Evolutionary conservation across 2,113 vertebrate genomes (phyloP).

Genomic region (Pituophis catenifer): DNA sequence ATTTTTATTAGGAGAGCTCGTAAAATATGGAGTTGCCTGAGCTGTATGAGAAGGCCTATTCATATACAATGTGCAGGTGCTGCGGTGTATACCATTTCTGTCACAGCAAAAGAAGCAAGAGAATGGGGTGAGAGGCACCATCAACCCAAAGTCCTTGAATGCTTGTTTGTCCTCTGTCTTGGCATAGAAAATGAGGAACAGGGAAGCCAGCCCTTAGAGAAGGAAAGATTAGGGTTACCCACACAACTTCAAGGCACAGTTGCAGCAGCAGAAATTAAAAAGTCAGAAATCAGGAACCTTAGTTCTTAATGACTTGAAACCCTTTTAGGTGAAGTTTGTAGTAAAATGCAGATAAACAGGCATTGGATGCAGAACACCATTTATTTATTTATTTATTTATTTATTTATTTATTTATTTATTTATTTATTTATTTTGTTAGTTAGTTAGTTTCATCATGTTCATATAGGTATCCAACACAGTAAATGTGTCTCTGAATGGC

Average conservation of each 20-base stretch:
- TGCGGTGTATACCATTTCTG: not conserved
- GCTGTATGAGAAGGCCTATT: not conserved
- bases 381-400: not conserved
- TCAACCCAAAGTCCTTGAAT: not conserved
- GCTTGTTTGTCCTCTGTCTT: not conserved
- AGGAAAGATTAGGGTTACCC: not conserved
- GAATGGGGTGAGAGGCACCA: not conserved
- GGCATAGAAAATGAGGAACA: not conserved
- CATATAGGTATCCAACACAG: not conserved
- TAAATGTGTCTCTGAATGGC: not conserved
- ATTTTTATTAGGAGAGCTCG: not conserved
- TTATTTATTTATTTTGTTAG: not conserved
- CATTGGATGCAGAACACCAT: not conserved
- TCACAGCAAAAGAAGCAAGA: not conserved
- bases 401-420: not conserved
- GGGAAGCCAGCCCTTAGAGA: not conserved
- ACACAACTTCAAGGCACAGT: not conserved
- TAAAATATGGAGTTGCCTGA: not conserved
- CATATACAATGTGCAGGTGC: not conserved
- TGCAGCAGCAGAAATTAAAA: not conserved
- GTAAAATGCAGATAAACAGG: not conserved
- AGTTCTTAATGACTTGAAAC: not conserved
- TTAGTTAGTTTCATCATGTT: not conserved
- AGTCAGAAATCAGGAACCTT: not conserved
- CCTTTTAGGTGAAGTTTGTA: not conserved